Conservation (phyloP, 2,113 vertebrate genomes). For the Nesogale talazaci region DNA sequence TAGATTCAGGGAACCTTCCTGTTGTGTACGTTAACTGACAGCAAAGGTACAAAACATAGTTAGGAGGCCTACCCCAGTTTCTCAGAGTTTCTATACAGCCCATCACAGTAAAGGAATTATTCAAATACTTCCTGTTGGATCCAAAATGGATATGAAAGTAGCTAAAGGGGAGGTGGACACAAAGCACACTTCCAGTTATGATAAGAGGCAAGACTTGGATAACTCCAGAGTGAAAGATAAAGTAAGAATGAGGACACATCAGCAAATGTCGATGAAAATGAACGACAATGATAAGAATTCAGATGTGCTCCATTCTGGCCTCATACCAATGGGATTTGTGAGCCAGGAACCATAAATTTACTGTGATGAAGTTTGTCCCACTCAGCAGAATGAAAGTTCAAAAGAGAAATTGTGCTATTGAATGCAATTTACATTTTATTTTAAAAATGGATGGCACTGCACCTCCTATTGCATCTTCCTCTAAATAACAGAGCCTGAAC, state of each 20-base stretch:
- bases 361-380: not conserved
- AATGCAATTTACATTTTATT: conserved; percentile 42
- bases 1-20: not conserved
- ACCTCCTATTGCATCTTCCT: not conserved
- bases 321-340: not conserved
- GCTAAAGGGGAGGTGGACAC: not conserved
- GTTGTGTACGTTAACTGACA: not conserved
- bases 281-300: not conserved
- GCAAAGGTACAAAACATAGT: not conserved
- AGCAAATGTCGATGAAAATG: not conserved
- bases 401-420: not conserved
- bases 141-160: not conserved
- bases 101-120: no score
- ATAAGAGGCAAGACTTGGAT: not conserved
- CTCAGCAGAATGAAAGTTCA: not conserved
- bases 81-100: no score
- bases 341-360: not conserved
- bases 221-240: not conserved
- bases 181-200: not conserved
- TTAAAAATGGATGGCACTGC: not conserved
- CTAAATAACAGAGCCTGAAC: not conserved
- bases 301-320: not conserved
- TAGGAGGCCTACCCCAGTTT: no score
- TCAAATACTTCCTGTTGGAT: no score
- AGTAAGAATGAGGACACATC: not conserved